Base-by-base conservation (phyloP, 2,113 vertebrate genomes). In the Salvelinus sp. region DNA sequence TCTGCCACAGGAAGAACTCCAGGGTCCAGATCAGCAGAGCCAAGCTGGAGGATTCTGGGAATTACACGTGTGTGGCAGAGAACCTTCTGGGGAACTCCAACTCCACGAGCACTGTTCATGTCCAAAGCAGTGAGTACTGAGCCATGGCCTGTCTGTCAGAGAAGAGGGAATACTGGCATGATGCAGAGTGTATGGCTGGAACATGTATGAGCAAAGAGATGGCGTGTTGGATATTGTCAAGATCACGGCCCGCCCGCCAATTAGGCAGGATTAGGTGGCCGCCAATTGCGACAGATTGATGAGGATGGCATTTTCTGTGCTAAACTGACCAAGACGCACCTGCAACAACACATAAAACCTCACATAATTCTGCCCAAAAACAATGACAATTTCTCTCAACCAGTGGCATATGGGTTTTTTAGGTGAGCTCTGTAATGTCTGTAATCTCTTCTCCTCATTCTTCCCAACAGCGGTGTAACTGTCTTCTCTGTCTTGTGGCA, bases 51-150 rank as follows among this genome's bases (percentile, higher is more conserved):
- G 96, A 99, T 74, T 96, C 96, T 90, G 97, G 97, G 88, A 97
- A 98, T 92, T 99, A 99, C 82, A 96, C 95, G 84, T 99, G 97
- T 73, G 97, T 98, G 93, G 97, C 95, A 16, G 95, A 98, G 93
- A 99, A 98, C 90, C 66, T 83, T 79, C 91, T 95, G 91, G 97
- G 97, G 84, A 97, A 93, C 88, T 95, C 96, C 91, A 94, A 94
- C 50, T 93, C 92, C 89, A 95, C 95, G 76, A 95, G 96, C 91
- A 96, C 90, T 78, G 95, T 99, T 74, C 94, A 95, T 70, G 96
- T 99, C 93, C 96, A 94, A 95, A 97, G 95, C 88, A 94, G 97
- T 99, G 92, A 95, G 97, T 97, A 90, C 88, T 54, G 47, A 83
- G 70, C 81, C 80, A 73, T 63, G 74, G 83, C 76, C 78, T 25